A percentile compares a stretch with the other conserved stretches of the same genome.
Conservation (phyloP, 2,113 vertebrate species). For the Australoheros scitulus region DNA sequence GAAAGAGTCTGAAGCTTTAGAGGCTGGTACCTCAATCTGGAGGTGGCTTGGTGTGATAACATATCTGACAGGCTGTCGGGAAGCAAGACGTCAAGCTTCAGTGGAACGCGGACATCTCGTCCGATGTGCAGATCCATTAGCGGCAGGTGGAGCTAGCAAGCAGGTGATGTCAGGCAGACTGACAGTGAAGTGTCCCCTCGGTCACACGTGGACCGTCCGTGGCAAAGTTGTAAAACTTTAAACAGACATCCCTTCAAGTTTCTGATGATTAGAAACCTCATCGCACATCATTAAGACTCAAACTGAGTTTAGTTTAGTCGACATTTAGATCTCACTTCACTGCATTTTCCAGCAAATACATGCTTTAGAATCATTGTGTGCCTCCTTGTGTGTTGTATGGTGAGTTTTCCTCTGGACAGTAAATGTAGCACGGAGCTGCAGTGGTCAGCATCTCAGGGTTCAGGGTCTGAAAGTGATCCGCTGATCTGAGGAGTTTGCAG, state of each 20-base stretch:
- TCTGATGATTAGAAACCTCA: neutral
- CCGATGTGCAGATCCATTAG: neutral
- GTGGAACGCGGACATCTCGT: neutral
- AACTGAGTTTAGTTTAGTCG: neutral
- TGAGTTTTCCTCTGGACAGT: too few relatives aligned
- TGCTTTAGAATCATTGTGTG: too few relatives aligned
- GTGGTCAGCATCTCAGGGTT: too few relatives aligned
- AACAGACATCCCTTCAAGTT: neutral
- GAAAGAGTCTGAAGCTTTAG: slow-evolving; percentile 38
- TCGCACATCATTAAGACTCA: neutral
- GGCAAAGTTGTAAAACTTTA: neutral
- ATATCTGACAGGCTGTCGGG: slow-evolving; percentile 13
- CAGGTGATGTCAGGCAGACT: slow-evolving; percentile 3
- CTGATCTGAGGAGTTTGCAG: too few relatives aligned
- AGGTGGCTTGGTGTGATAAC: slow-evolving; percentile 39
- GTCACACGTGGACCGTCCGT: neutral
- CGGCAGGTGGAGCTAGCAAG: neutral
- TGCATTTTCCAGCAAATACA: neutral
- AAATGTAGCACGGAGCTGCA: too few relatives aligned
- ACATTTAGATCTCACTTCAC: accelerated
- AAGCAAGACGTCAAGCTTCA: neutral
- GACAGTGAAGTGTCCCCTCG: slow-evolving; percentile 9
- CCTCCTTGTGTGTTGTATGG: too few relatives aligned
- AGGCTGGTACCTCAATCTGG: slow-evolving; percentile 17
- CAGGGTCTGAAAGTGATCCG: too few relatives aligned